Conservation (phyloP, 2,113 vertebrate species). For the Python bivittatus region DNA sequence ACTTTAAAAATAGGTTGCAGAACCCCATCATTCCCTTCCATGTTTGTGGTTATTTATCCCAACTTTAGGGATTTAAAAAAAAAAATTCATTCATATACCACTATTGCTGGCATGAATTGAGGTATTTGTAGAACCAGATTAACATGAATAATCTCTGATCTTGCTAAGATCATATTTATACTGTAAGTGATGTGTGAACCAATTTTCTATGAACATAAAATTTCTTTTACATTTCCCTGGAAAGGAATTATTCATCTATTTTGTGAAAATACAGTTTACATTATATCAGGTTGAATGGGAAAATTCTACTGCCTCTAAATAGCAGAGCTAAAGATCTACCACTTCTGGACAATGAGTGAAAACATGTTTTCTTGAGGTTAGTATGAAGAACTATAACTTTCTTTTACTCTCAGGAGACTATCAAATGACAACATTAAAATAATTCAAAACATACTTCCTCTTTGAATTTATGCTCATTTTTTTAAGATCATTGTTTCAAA, state of each 20-base stretch:
- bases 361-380: conserved; percentile 55
- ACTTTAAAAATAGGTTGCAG: neutral
- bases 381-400: conserved; percentile 55
- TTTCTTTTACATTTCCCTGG: neutral
- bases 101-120: neutral
- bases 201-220: neutral
- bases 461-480: conserved; percentile 17
- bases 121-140: neutral
- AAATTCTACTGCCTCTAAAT: conserved; percentile 29
- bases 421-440: conserved; percentile 32
- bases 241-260: neutral
- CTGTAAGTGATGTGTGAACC: neutral
- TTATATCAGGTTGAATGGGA: conserved; percentile 24
- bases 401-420: conserved; percentile 74
- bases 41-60: neutral
- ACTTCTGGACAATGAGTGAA: conserved; percentile 72
- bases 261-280: neutral
- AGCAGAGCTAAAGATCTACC: conserved; percentile 25
- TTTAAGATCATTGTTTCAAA: neutral
- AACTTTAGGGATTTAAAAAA: neutral
- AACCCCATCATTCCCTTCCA: neutral
- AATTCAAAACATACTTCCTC: neutral
- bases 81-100: neutral
- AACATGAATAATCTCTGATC: neutral
- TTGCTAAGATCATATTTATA: neutral